Conservation (phyloP, 2,888 invertebrate species). For the Teleiodes luculella region DNA sequence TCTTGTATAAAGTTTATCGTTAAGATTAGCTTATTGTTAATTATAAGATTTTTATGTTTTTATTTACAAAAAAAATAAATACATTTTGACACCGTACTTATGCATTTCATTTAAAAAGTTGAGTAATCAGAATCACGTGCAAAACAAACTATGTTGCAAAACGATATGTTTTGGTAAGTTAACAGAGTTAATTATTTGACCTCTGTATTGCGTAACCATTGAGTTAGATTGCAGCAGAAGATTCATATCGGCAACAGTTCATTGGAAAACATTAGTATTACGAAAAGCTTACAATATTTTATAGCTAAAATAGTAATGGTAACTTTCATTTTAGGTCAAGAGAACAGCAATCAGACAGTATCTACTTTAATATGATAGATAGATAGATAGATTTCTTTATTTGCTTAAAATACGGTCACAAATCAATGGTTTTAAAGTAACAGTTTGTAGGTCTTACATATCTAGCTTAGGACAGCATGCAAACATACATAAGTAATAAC, state of each 20-base stretch:
- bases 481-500: no score
- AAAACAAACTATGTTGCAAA: slow-evolving; percentile 10
- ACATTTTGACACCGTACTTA: slow-evolving; percentile 75
- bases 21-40: slow-evolving; percentile 69
- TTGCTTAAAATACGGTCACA: no score
- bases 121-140: slow-evolving; percentile 1
- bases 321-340: no score
- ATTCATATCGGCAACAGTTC: background rate
- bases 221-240: background rate
- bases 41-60: slow-evolving; percentile 66
- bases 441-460: no score
- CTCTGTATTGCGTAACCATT: slow-evolving; percentile 9
- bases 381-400: no score
- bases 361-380: no score
- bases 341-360: no score
- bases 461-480: no score
- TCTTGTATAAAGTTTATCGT: slow-evolving; percentile 73
- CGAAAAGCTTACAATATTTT: background rate
- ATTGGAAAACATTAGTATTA: background rate
- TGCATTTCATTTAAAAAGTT: slow-evolving; percentile 25
- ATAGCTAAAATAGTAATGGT: no score
- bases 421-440: no score
- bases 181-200: slow-evolving; percentile 13
- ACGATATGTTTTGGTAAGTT: slow-evolving; percentile 12
- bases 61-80: slow-evolving; percentile 73